Evolutionary conservation across 1,140 invertebrate species (phyloP).

Genomic region (Scaptomyza pallida): DNA sequence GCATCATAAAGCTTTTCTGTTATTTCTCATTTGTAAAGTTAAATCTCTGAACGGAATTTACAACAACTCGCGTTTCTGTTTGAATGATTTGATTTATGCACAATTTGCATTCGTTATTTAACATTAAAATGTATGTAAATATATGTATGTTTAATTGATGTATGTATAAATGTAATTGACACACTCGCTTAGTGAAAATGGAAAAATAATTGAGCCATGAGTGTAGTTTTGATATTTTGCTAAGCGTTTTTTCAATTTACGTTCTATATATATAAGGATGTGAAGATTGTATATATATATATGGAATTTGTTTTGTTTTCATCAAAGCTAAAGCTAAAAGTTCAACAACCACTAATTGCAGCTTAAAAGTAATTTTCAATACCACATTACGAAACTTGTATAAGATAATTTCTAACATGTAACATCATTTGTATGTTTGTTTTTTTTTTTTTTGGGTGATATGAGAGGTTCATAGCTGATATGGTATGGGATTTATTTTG

Average conservation of each 20-base stretch:
- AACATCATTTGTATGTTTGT: constrained; percentile 30
- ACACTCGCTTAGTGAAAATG: constrained; percentile 39
- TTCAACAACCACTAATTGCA: constrained; percentile 82
- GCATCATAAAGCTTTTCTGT: constrained; percentile 72
- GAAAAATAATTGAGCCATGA: constrained; percentile 39
- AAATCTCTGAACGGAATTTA: constrained; percentile 79
- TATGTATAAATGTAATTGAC: constrained; percentile 60
- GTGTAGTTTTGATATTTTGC: constrained; percentile 43
- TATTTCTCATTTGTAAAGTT: constrained; percentile 71
- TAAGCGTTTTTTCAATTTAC: constrained; percentile 44
- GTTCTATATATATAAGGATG: constrained; percentile 44
- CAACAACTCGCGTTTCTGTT: constrained; percentile 75
- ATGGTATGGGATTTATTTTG: constrained; percentile 51
- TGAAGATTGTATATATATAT: constrained; percentile 77
- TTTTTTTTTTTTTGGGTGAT: constrained; percentile 28
- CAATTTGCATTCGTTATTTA: constrained; percentile 42
- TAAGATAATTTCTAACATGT: constrained; percentile 47
- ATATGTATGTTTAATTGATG: constrained; percentile 26
- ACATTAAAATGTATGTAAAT: constrained; percentile 47
- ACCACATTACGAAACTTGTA: constrained; percentile 68
- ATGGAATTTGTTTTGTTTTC: constrained; percentile 51
- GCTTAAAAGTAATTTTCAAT: constrained; percentile 78
- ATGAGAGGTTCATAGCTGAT: constrained; percentile 62
- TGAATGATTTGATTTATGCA: constrained; percentile 42
- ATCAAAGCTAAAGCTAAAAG: constrained; percentile 77